A percentile compares a stretch with the other conserved stretches of the same genome.
Conservation (phyloP, 2,797 vertebrate species). For the Typhlichthys subterraneus region DNA sequence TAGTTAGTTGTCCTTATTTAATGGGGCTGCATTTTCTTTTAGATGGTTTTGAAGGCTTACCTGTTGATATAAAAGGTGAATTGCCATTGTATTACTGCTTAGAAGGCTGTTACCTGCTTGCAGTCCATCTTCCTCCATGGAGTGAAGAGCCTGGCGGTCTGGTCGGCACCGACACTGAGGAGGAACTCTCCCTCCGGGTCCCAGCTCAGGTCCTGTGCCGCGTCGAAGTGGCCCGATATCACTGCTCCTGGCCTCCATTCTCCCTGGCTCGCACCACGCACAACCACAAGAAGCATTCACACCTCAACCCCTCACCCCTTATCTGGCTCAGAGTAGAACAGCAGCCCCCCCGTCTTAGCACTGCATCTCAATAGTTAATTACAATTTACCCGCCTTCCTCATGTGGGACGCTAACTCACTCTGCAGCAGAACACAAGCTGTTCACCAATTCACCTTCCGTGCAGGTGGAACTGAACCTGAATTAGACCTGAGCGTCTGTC, state of each 20-base stretch:
- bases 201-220: constrained; percentile 92
- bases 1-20: too few relatives aligned
- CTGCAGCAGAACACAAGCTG: constrained; percentile 20
- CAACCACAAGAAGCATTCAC: constrained; percentile 5
- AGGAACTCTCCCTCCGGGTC: constrained; percentile 95
- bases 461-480: constrained; percentile 15
- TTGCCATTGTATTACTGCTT: background rate
- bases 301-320: background rate
- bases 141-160: constrained; percentile 92
- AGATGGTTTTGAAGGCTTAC: too few relatives aligned
- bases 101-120: constrained; percentile 71
- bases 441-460: constrained; percentile 22
- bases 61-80: too few relatives aligned
- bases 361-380: constrained; percentile 7
- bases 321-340: background rate
- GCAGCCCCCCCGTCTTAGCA: background rate
- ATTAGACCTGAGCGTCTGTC: constrained; percentile 15
- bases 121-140: constrained; percentile 85
- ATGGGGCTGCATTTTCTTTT: too few relatives aligned
- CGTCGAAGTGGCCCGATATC: constrained; percentile 92
- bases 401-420: constrained; percentile 13
- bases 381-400: constrained; percentile 5
- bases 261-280: constrained; percentile 66
- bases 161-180: constrained; percentile 89
- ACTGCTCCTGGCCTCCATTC: constrained; percentile 89